Evolutionary conservation across 2,797 vertebrate genomes (phyloP).

Genomic region (Sylvia borin): DNA sequence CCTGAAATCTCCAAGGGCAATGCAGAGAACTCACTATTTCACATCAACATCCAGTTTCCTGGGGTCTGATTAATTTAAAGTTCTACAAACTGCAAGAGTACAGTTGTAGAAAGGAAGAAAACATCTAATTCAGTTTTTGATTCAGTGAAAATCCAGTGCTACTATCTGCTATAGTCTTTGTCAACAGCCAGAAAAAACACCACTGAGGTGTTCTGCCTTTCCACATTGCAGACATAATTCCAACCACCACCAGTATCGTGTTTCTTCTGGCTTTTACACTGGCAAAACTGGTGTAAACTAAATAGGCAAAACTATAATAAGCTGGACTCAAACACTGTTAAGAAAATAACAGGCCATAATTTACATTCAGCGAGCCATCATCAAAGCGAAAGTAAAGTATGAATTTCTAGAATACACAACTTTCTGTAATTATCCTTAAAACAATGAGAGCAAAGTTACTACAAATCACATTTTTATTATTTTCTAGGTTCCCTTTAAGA

Average conservation of each 20-base stretch:
- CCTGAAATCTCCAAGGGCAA: background rate
- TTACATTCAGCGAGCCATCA: background rate
- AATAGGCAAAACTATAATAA: background rate
- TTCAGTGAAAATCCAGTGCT: background rate
- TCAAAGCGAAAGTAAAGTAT: background rate
- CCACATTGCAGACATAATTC: background rate
- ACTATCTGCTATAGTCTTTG: background rate
- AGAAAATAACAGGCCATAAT: background rate
- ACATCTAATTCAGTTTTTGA: background rate
- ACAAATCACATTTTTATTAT: rapidly evolving
- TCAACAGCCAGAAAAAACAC: background rate
- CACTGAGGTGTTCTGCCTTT: background rate
- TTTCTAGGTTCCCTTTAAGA: background rate
- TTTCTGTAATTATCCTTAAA: background rate
- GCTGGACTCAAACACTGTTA: background rate
- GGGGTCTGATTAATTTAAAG: background rate
- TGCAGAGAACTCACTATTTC: background rate
- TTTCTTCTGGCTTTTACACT: background rate
- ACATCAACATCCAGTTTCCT: background rate
- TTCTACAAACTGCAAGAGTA: background rate
- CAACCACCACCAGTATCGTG: rapidly evolving
- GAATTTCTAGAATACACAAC: rapidly evolving
- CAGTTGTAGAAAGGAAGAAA: background rate
- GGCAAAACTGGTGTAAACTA: background rate
- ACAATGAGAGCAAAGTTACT: background rate